These are phyloP conservation scores for Etheostoma cragini DNA, from an alignment of 2,113 vertebrate species.

Conservation along the genomic window DNA sequence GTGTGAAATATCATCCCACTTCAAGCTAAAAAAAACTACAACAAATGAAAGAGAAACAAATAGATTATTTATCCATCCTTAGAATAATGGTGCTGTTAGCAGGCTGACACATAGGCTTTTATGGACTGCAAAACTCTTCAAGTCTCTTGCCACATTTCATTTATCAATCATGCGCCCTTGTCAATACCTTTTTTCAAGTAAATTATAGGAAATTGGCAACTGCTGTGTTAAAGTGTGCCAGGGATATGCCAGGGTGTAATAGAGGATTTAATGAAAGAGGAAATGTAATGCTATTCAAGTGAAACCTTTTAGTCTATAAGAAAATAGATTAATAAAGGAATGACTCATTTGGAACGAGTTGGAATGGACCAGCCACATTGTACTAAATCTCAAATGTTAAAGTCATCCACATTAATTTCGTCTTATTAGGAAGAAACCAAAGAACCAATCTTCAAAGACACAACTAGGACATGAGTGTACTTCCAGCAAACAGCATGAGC, in stretches of 20 bases:
- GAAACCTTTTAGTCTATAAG: conserved; percentile 30
- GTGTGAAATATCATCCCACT: conserved; percentile 25
- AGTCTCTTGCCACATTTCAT: conserved; percentile 37
- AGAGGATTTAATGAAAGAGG: conserved; percentile 45
- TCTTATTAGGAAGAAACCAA: conserved; percentile 13
- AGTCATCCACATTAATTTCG: conserved; percentile 17
- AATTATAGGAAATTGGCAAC: conserved; percentile 37
- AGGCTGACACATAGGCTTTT: conserved; percentile 13
- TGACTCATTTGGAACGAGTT: conserved; percentile 48
- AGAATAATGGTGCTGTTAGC: conserved; percentile 26
- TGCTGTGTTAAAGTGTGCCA: conserved; percentile 34
- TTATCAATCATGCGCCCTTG: conserved; percentile 33
- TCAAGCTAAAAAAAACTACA: conserved; percentile 19
- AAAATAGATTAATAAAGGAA: conserved; percentile 47
- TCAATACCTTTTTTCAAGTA: conserved; percentile 38
- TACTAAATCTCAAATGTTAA: conserved; percentile 41
- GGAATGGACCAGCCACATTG: background rate
- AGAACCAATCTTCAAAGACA: conserved; percentile 25
- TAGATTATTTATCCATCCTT: background rate
- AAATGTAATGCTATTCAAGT: conserved; percentile 51
- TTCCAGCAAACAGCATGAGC: conserved; percentile 24
- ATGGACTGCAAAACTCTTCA: conserved; percentile 19
- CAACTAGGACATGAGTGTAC: conserved; percentile 14
- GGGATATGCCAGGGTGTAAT: conserved; percentile 21
- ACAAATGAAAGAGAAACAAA: conserved; percentile 31